Evolutionary conservation across 2,113 vertebrate species (phyloP), one percentile per base, ranked within the genome.

Genomic region (Illadopsis cleaveri): DNA sequence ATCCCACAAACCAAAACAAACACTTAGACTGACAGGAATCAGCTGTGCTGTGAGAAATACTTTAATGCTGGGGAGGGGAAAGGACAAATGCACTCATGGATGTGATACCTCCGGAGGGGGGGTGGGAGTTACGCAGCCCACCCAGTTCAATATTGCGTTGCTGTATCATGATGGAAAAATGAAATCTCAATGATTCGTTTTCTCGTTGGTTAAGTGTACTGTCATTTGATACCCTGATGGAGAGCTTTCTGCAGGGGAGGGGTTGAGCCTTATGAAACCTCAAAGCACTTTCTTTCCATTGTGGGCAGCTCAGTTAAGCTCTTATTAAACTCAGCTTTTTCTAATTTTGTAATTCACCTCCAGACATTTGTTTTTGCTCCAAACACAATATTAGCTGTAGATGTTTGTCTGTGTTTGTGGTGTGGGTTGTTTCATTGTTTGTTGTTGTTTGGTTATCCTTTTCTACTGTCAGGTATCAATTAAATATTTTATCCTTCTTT

Each of bases 251-350:
- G 56, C 82, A 90, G 76, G 47, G 51, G 44, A 69, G 21, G 42
- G n/a, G 2, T 22, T 86, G 76, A 89, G 79, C 60, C 64, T 72
- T 81, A 38, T 70, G 64, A 92, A 95, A 95, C 88, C 96, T 96
- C 94, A 96, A 82, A 83, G 79, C 42, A 48, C 56, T 94, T 95
- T 94, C 56, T 96, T 96, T 97, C 93, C 93, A 94, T 54, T 92
- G 89, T 92, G 51, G 86, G 89, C 53, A 87, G 68, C 82, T 71
- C 30, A 73, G 65, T 86, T 88, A 68, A 87, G 54, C 53, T 86
- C 24, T 79, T 86, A 80, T 82, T 93, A 89, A 93, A 94, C 12
- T 44, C 92, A 95, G 64, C 68, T 91, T 94, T 92, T 92, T 92
- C 90, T 96, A 91, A 95, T 94, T 93, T 94, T 89, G 75, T 78